A percentile compares a stretch with the other conserved stretches of the same genome.
phyloP scores from a whole-genome alignment of 2,797 vertebrate species.

The Zenarchopterus dispar region DNA sequence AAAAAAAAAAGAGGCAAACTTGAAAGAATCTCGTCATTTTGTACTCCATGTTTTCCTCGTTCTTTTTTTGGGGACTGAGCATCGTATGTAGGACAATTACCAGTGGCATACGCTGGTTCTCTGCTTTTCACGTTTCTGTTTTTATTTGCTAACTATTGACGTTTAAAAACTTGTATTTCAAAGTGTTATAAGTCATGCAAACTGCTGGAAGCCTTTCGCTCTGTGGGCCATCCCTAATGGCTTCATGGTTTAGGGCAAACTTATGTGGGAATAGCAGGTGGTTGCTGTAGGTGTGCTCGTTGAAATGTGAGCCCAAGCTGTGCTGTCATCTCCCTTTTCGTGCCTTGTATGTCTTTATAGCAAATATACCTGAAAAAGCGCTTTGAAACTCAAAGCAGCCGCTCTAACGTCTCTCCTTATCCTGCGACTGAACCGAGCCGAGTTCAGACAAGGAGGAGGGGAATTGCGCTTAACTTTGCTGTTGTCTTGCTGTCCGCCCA shows the following conservation, averaged over 20 bases:
- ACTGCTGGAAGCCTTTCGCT: slow-evolving; percentile 45
- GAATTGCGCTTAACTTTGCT: not conserved
- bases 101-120: not conserved
- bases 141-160: slow-evolving; percentile 16
- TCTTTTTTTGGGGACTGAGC: not conserved
- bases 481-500: too few relatives aligned
- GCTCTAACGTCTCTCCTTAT: not conserved
- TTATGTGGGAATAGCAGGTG: slow-evolving; percentile 31
- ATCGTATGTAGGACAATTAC: slow-evolving; percentile 11
- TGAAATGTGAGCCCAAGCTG: slow-evolving; percentile 45
- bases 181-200: slow-evolving; percentile 50
- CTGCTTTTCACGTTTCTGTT: slow-evolving; percentile 26
- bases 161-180: slow-evolving; percentile 48
- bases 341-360: slow-evolving; percentile 28
- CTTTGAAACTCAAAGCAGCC: slow-evolving; percentile 9
- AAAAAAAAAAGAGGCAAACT: slow-evolving; percentile 68
- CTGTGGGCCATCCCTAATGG: slow-evolving; percentile 44
- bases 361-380: slow-evolving; percentile 32
- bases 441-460: slow-evolving; percentile 9
- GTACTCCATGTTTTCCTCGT: slow-evolving; percentile 53
- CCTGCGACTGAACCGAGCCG: slow-evolving; percentile 12
- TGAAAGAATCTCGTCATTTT: slow-evolving; percentile 67
- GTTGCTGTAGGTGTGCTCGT: slow-evolving; percentile 42
- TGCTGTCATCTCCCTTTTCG: slow-evolving; percentile 48
- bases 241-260: slow-evolving; percentile 40